These are phyloP conservation scores for Cryptosula pallasiana DNA, from an alignment of 2,888 invertebrate species.

Conservation along the genomic window DNA sequence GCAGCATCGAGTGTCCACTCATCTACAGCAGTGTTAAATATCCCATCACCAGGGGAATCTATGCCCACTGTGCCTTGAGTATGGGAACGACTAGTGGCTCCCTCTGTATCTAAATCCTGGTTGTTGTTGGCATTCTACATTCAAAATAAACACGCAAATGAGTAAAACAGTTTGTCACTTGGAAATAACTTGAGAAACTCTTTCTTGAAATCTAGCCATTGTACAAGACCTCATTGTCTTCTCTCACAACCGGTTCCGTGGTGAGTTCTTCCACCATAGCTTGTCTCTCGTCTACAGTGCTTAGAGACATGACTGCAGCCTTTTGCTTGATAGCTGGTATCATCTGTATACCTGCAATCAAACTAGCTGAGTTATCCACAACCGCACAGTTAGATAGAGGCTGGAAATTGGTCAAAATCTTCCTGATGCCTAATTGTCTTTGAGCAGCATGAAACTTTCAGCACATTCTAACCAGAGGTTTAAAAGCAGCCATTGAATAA, in stretches of 20 bases:
- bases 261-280: conserved; percentile 30
- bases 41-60: conserved; percentile 21
- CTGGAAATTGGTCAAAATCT: too few species aligned
- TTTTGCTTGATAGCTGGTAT: conserved; percentile 13
- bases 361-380: neutral
- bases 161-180: conserved; percentile 28
- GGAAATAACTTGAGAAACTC: conserved; percentile 24
- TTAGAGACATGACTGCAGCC: conserved; percentile 9
- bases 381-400: too few species aligned
- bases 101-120: neutral
- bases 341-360: conserved; percentile 16
- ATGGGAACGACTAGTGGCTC: neutral
- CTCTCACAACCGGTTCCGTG: conserved; percentile 17
- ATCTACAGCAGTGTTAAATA: conserved; percentile 43
- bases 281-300: conserved; percentile 23
- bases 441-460: too few species aligned
- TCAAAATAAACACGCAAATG: too few species aligned
- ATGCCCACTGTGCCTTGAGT: neutral
- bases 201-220: too few species aligned
- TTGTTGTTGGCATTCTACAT: conserved; percentile 16
- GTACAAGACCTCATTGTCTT: conserved; percentile 28
- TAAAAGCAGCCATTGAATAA: too few species aligned
- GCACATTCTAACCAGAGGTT: too few species aligned
- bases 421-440: too few species aligned
- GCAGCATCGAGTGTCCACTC: conserved; percentile 41